Conservation (phyloP, 2,113 vertebrate species). For the Regulus satrapa region DNA sequence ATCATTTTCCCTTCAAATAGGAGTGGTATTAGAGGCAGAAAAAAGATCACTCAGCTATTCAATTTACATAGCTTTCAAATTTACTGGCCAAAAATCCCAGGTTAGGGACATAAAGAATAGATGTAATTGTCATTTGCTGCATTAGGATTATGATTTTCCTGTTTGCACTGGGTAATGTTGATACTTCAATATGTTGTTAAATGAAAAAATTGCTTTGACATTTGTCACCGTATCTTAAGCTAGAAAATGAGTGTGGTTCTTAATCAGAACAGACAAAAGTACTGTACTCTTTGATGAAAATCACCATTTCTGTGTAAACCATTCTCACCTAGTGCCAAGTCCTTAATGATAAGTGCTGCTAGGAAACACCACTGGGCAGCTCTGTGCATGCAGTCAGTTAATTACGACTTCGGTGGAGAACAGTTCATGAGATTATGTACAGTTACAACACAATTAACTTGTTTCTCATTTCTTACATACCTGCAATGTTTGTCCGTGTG, state of each 20-base stretch:
- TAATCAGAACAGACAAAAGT: conserved; percentile 60
- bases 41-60: not conserved
- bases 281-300: conserved; percentile 30
- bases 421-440: conserved; percentile 48
- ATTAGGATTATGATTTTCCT: not conserved
- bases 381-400: conserved; percentile 24
- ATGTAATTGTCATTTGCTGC: not conserved
- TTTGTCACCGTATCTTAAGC: conserved; percentile 33
- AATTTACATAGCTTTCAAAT: not conserved
- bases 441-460: conserved; percentile 59
- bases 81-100: not conserved
- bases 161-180: not conserved
- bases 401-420: conserved; percentile 60
- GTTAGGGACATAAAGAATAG: not conserved
- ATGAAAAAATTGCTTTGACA: conserved; percentile 55
- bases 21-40: not conserved
- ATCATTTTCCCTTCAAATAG: not conserved
- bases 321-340: not conserved
- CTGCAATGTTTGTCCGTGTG: not conserved
- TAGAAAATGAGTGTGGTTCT: conserved; percentile 40
- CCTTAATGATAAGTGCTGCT: conserved; percentile 39
- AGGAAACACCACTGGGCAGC: conserved; percentile 21
- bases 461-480: conserved; percentile 43
- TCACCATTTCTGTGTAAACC: conserved; percentile 45
- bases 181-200: conserved; percentile 16